Conservation (phyloP, 2,113 vertebrate species). For the Carlito syrichta region DNA sequence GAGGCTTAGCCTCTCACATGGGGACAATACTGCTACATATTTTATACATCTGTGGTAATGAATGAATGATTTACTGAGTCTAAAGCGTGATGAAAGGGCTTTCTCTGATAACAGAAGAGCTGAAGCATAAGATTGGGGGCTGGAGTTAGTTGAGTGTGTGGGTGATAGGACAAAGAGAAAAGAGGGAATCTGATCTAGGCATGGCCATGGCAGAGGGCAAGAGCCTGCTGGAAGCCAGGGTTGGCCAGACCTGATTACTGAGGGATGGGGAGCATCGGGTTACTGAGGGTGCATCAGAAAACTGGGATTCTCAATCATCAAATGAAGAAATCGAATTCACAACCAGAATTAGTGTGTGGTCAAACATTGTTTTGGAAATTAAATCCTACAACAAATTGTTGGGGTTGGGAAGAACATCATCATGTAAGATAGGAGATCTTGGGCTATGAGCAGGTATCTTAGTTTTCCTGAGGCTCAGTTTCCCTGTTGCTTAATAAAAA, state of each 20-base stretch:
- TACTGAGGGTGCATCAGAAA: not conserved
- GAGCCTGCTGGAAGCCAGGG: not conserved
- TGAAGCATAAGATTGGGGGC: not conserved
- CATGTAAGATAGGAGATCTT: not conserved
- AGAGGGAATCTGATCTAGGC: not conserved
- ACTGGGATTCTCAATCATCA: not conserved
- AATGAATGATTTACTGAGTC: not conserved
- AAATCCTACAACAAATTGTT: not conserved
- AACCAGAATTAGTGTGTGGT: not conserved
- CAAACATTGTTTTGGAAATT: not conserved
- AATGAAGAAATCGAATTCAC: not conserved
- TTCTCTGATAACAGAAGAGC: not conserved
- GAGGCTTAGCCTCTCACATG: not conserved
- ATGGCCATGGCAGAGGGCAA: not conserved
- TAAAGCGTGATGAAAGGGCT: not conserved
- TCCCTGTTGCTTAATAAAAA: not conserved
- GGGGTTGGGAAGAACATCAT: constrained; percentile 15
- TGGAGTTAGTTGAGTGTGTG: not conserved
- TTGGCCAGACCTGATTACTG: not conserved
- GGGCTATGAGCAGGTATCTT: not conserved
- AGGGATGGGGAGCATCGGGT: not conserved
- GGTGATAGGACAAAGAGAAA: not conserved
- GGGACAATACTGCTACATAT: not conserved
- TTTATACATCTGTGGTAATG: not conserved
- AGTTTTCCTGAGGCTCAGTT: not conserved